phyloP scores from a whole-genome alignment of 2,888 invertebrate genomes.

The Lasioglossum vierecki region DNA sequence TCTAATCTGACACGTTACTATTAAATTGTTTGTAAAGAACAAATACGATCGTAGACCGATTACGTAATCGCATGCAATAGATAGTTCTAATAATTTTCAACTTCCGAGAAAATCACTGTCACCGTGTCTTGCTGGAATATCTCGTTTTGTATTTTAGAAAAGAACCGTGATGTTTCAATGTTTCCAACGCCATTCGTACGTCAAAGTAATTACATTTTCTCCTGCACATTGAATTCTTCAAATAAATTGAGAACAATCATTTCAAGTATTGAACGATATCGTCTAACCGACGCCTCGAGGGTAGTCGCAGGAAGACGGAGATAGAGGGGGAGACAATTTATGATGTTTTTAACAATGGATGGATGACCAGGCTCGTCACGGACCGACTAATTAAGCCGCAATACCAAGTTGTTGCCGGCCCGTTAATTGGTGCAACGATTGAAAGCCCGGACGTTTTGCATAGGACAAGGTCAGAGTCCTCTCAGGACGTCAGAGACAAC shows the following conservation, averaged over 20 bases:
- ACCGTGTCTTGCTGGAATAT: neutral
- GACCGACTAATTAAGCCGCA: constrained; percentile 43
- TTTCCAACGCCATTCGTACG: neutral
- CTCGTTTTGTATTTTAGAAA: neutral
- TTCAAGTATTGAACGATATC: no score
- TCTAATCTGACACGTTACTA: neutral
- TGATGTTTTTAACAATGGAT: constrained; percentile 21
- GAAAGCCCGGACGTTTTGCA: constrained; percentile 45
- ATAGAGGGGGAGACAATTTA: neutral
- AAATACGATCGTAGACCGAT: neutral
- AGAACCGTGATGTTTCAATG: neutral
- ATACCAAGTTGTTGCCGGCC: constrained; percentile 19
- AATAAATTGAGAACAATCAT: neutral
- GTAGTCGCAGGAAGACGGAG: neutral
- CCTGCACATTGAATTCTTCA: neutral
- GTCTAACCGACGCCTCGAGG: neutral
- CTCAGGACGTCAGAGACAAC: constrained; percentile 20
- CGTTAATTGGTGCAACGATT: constrained; percentile 57
- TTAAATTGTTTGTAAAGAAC: neutral
- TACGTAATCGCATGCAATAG: neutral
- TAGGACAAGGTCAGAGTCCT: constrained; percentile 55
- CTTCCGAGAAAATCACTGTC: neutral
- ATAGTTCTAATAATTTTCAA: neutral
- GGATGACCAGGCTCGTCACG: neutral
- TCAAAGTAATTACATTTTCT: neutral